A percentile compares a stretch with the other conserved stretches of the same genome.
phyloP scores from a whole-genome alignment of 2,797 vertebrate genomes.

The Myripristis murdjan region DNA sequence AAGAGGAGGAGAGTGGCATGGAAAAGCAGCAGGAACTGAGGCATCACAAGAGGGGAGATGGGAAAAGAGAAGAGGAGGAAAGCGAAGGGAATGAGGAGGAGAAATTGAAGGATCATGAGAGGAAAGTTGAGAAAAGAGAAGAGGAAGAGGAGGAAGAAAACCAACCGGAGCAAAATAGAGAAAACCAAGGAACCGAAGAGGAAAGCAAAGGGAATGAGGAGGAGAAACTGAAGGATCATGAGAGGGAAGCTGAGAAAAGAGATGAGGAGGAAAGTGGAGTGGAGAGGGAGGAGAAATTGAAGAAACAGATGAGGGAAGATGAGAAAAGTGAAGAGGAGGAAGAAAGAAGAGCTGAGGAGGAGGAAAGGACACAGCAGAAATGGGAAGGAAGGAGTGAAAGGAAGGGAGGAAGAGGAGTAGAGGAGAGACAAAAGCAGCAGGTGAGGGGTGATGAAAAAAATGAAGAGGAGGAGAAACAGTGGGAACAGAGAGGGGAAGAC shows the following conservation, averaged over 20 bases:
- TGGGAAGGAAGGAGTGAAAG: neutral
- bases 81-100: neutral
- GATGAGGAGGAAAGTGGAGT: neutral
- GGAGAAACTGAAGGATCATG: neutral
- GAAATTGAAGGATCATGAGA: neutral
- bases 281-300: neutral
- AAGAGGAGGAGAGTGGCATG: too few relatives aligned
- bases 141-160: neutral
- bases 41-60: neutral
- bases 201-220: neutral
- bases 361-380: neutral
- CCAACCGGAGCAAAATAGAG: neutral
- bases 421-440: too few relatives aligned
- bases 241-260: neutral
- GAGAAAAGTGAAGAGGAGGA: neutral
- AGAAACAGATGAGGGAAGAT: neutral
- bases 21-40: too few relatives aligned
- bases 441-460: constrained; percentile 3
- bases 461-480: neutral
- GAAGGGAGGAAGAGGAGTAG: neutral
- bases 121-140: constrained; percentile 10
- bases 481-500: constrained; percentile 17
- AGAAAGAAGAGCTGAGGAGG: neutral
- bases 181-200: neutral
- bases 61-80: constrained; percentile 8